Base-by-base conservation (phyloP, 2,113 vertebrate genomes). In the Haplotaxodon microlepis region DNA sequence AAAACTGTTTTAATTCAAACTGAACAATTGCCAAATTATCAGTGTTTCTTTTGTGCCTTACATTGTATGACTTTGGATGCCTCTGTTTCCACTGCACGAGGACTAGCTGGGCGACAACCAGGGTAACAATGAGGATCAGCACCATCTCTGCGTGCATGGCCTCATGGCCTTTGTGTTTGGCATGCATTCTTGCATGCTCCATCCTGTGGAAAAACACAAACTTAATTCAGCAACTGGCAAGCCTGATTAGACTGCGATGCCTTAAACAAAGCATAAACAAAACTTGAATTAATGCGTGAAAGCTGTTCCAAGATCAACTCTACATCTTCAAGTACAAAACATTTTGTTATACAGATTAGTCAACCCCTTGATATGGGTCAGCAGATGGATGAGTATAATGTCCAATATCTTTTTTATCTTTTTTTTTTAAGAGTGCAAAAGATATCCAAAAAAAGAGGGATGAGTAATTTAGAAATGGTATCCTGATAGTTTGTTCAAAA, bases 101-200 rank as follows among this genome's bases (percentile, higher is more conserved):
- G 79, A 99, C 97, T 9, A 99, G 97, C 95, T 99, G 98, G 6
- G 99, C 98, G 31, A 99, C 94, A 79, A 99, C 98, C 9, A 99
- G 96, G 0, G 99, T 99, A 94, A 98, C 98, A 0, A 99, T 99
- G 73, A 99, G 98, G 94, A 99, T 99, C 85, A 99, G 98, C 31
- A 99, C 98, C 99, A 99, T 99, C 87, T 99, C 99, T 1, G 99
- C 99, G 0, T 99, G 99, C 99, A 99, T 99, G 5, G 99, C 98
- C 96, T 99, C 98, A 1, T 99, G 99, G 5, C 98, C 98, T 1
- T 97, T 98, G 96, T 99, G 99, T 91, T 98, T 99, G 95, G 98
- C 98, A 4, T 99, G 99, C 99, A 99, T 99, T 88, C 96, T 97
- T 1, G 98, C 98, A 2, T 99, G 99, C 83, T 99, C 98, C 90